Conservation (phyloP, 1,140 invertebrate genomes). For the Vollenhovia emeryi region DNA sequence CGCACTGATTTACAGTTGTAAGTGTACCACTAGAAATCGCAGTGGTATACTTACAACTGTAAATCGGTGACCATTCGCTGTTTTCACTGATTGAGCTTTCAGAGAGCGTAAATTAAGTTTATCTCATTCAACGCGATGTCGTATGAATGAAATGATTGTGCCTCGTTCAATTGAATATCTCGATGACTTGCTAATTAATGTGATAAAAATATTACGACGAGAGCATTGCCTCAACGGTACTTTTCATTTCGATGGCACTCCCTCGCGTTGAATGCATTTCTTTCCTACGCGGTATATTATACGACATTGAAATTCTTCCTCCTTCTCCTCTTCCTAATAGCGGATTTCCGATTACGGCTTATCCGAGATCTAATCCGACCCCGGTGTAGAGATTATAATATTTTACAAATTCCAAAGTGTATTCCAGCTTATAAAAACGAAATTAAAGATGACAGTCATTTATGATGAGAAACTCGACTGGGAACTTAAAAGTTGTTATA, state of each 20-base stretch:
- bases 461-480: not conserved
- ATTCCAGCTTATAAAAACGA: not conserved
- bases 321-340: not conserved
- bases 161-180: not conserved
- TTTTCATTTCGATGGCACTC: slow-evolving; percentile 7
- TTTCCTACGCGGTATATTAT: not conserved
- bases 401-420: not conserved
- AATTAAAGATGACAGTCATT: not conserved
- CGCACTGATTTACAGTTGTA: no score
- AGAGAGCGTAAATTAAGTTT: slow-evolving; percentile 5
- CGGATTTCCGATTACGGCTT: not conserved
- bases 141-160: not conserved
- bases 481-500: not conserved
- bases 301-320: not conserved
- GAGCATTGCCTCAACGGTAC: not conserved
- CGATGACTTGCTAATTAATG: not conserved
- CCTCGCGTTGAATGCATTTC: not conserved
- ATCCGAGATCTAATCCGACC: not conserved
- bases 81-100: no score
- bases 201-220: not conserved
- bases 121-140: not conserved
- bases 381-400: not conserved
- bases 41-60: no score
- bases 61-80: no score
- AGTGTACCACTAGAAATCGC: no score